Conservation (phyloP, 2,113 vertebrate genomes). For the Kryptolebias marmoratus region DNA sequence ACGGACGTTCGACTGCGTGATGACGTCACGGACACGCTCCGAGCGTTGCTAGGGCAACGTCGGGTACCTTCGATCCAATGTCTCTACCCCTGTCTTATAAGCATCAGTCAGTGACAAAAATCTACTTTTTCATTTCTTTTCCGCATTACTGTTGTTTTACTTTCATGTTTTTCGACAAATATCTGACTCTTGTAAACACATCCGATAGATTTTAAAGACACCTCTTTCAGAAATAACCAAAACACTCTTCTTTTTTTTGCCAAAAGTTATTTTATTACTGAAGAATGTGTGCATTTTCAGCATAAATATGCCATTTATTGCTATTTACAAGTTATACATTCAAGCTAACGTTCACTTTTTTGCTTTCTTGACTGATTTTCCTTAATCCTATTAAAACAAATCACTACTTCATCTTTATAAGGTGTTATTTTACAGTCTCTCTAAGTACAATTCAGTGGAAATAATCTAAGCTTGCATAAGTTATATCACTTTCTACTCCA, state of each 20-base stretch:
- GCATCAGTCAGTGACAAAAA: no score
- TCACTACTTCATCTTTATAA: slow-evolving; percentile 45
- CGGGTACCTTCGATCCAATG: no score
- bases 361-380: slow-evolving; percentile 15
- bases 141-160: no score
- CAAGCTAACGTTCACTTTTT: slow-evolving; percentile 34
- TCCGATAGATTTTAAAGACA: no score
- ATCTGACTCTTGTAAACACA: no score
- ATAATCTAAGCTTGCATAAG: slow-evolving; percentile 48
- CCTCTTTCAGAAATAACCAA: background rate
- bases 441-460: slow-evolving; percentile 49
- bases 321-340: slow-evolving; percentile 72
- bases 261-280: slow-evolving; percentile 78
- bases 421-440: slow-evolving; percentile 46
- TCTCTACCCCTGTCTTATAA: no score
- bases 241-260: slow-evolving; percentile 33
- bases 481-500: slow-evolving; percentile 51
- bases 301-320: slow-evolving; percentile 68
- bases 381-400: slow-evolving; percentile 19
- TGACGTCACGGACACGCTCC: no score
- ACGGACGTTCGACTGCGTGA: no score
- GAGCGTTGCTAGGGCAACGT: no score
- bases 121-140: no score
- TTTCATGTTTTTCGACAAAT: no score
- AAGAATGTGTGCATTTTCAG: slow-evolving; percentile 56